Evolutionary conservation across 2,888 invertebrate genomes (phyloP).

Genomic region (Latrodectus hesperus): DNA sequence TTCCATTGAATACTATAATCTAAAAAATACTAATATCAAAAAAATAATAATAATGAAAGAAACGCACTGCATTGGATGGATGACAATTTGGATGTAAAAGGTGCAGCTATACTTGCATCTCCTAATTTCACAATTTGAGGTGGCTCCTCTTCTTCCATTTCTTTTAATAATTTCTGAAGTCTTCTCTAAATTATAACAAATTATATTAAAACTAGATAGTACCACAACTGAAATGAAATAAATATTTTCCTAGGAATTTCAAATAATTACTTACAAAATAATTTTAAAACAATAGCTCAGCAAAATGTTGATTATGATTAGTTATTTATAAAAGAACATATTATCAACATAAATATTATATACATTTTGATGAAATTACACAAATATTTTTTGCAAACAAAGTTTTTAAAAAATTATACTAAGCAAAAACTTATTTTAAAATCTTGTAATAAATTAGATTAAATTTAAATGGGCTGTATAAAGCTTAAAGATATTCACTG

Average conservation of each 20-base stretch:
- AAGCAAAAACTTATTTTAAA: too few relatives aligned
- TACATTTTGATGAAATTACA: too few relatives aligned
- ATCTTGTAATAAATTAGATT: too few relatives aligned
- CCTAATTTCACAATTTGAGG: constrained; percentile 94
- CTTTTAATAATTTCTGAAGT: constrained; percentile 84
- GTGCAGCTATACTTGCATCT: constrained; percentile 99
- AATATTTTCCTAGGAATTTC: not conserved
- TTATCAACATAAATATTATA: not conserved
- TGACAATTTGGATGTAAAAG: constrained; percentile 97
- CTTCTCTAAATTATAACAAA: constrained; percentile 74
- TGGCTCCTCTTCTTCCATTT: constrained; percentile 90
- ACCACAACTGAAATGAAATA: not conserved
- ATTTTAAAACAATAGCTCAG: too few relatives aligned
- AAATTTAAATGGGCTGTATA: too few relatives aligned
- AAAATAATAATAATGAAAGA: not conserved
- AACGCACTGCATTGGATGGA: constrained; percentile 94
- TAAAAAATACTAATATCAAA: too few relatives aligned
- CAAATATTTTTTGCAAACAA: too few relatives aligned
- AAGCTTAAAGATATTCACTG: too few relatives aligned
- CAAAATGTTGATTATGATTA: not conserved
- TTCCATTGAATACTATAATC: too few relatives aligned
- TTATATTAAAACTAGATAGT: too few relatives aligned
- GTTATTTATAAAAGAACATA: not conserved
- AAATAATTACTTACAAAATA: not conserved
- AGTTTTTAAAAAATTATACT: too few relatives aligned